phyloP scores from a whole-genome alignment of 2,888 invertebrate species.

The Stegana nigrithorax region DNA sequence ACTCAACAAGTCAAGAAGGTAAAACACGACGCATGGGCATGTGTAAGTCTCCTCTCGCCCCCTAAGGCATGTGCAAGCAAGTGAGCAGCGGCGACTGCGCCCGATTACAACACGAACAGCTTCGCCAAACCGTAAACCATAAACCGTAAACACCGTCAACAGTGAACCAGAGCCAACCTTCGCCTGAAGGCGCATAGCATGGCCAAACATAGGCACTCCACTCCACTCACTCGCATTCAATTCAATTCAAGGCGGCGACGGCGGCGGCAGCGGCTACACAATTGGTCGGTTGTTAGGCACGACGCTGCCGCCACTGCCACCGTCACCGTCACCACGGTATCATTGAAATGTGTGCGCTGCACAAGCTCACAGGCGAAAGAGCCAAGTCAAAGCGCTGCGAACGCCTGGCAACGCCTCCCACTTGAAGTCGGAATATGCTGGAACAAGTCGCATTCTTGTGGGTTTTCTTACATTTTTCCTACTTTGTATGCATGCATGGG shows the following conservation, averaged over 20 bases:
- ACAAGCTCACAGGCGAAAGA: neutral
- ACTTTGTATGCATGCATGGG: neutral
- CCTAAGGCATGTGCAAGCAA: no score
- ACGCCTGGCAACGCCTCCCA: constrained; percentile 18
- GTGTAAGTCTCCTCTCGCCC: no score
- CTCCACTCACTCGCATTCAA: no score
- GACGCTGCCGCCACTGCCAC: neutral
- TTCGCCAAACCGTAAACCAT: no score
- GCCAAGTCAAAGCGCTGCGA: neutral
- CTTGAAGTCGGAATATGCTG: neutral
- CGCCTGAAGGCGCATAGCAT: no score
- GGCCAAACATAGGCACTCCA: no score
- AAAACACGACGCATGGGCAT: no score
- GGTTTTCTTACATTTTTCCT: constrained; percentile 4
- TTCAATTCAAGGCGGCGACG: no score
- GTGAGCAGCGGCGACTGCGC: neutral
- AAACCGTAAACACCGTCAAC: no score
- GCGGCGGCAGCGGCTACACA: no score
- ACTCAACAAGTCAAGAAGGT: constrained; percentile 4
- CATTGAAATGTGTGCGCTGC: constrained; percentile 15
- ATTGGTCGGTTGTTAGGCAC: constrained; percentile 15
- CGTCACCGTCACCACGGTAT: neutral
- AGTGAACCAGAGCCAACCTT: no score
- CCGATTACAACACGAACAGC: no score
- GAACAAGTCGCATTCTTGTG: neutral